Evolutionary conservation across 30 jellyfish, hydroid and myxozoan species (phyloP).

Genomic region (Phacellophora camtschatica): DNA sequence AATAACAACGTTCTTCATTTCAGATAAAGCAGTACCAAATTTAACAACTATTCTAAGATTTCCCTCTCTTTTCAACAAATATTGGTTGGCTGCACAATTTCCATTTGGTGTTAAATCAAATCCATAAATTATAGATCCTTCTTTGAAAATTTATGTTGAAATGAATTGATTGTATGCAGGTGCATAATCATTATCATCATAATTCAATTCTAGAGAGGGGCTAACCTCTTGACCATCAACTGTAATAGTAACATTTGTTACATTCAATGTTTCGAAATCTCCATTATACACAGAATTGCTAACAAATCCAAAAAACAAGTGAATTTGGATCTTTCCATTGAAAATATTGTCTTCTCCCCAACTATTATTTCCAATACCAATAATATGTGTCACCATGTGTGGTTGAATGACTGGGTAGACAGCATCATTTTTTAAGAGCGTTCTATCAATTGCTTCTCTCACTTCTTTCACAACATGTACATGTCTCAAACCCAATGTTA

Average conservation of each 20-base stretch:
- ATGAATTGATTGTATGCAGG: slow-evolving; percentile 4
- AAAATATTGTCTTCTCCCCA: slow-evolving; percentile 9
- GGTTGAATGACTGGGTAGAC: neutral
- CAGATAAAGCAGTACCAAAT: neutral
- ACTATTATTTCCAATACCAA: neutral
- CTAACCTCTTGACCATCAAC: neutral
- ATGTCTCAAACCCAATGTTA: neutral
- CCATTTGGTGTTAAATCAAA: slow-evolving; percentile 26
- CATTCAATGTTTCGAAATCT: neutral
- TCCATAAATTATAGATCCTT: slow-evolving; percentile 27
- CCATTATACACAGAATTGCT: slow-evolving; percentile 20
- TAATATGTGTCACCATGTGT: neutral
- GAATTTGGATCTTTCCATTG: slow-evolving; percentile 13
- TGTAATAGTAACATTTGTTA: neutral
- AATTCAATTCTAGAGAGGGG: slow-evolving; percentile 8
- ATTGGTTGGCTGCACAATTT: slow-evolving; percentile 16
- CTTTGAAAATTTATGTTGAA: neutral
- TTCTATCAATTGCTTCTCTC: neutral
- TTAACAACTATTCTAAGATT: neutral
- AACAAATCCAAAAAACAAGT: slow-evolving; percentile 20
- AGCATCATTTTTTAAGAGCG: neutral
- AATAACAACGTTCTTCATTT: neutral
- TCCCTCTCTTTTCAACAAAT: neutral
- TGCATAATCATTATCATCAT: neutral
- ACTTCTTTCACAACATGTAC: neutral